These are phyloP conservation scores for Ormyrus nitidulus DNA, from an alignment of 2,888 invertebrate genomes.

Conservation along the genomic window DNA sequence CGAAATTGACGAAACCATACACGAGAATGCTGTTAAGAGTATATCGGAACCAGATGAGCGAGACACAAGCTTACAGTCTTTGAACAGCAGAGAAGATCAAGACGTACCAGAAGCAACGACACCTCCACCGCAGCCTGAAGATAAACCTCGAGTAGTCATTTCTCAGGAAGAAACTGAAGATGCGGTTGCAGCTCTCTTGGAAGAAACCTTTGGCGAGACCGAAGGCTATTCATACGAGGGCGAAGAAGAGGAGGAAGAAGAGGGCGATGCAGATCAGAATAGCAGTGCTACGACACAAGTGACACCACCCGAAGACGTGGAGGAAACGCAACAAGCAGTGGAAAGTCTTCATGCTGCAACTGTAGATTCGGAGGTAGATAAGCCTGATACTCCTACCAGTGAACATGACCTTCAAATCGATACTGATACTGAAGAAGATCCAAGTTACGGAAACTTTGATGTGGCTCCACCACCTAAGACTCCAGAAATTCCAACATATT, in stretches of 20 bases:
- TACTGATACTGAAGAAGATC: constrained; percentile 88
- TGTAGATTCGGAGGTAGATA: constrained; percentile 73
- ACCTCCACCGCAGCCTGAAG: constrained; percentile 80
- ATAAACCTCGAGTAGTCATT: constrained; percentile 88
- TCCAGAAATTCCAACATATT: constrained; percentile 78
- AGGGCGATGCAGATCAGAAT: constrained; percentile 69
- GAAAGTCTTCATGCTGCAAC: constrained; percentile 85
- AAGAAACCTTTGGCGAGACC: constrained; percentile 88
- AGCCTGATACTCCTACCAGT: constrained; percentile 90
- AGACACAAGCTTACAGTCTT: constrained; percentile 66
- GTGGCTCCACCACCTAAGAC: constrained; percentile 78
- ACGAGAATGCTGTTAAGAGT: constrained; percentile 88
- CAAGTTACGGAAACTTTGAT: constrained; percentile 76
- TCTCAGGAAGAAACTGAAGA: constrained; percentile 96
- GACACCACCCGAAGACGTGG: constrained; percentile 83
- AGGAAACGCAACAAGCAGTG: constrained; percentile 90
- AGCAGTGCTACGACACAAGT: constrained; percentile 74
- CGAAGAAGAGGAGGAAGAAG: constrained; percentile 74
- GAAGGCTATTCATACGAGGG: constrained; percentile 74
- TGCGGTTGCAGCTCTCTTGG: constrained; percentile 91
- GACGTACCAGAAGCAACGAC: constrained; percentile 75
- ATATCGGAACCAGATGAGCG: constrained; percentile 79
- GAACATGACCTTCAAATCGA: constrained; percentile 90
- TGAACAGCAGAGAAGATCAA: constrained; percentile 66
- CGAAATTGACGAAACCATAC: constrained; percentile 82